phyloP scores from a whole-genome alignment of 2,113 vertebrate genomes.

The human region DNA sequence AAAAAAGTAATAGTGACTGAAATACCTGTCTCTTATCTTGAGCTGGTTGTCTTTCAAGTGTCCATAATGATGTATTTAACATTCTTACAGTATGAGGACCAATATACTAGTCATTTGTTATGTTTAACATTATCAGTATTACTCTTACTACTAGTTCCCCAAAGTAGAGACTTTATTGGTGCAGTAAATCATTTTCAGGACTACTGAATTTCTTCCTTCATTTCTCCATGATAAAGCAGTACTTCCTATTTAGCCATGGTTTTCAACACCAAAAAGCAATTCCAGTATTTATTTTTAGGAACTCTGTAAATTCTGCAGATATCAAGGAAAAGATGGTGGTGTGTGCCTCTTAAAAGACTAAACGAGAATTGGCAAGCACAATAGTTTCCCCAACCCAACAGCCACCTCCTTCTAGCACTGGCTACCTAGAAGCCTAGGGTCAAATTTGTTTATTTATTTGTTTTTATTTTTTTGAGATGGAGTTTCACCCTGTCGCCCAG shows the following conservation, averaged over 20 bases:
- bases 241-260: neutral
- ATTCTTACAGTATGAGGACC: neutral
- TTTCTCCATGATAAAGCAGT: neutral
- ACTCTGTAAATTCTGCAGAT: neutral
- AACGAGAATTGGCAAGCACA: neutral
- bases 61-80: neutral
- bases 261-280: neutral
- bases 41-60: neutral
- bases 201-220: neutral
- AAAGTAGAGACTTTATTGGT: neutral
- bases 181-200: neutral
- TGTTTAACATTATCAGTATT: neutral
- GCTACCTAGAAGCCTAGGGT: neutral
- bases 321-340: neutral
- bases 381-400: rapidly evolving
- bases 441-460: no score
- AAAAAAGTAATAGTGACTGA: neutral
- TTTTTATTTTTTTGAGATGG: no score
- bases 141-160: neutral
- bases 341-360: neutral
- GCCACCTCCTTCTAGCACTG: neutral
- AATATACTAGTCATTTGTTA: neutral
- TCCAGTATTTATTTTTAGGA: neutral
- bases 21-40: neutral
- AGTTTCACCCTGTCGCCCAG: no score